Conservation (phyloP, 2,888 invertebrate species). For the Dynastes maya region DNA sequence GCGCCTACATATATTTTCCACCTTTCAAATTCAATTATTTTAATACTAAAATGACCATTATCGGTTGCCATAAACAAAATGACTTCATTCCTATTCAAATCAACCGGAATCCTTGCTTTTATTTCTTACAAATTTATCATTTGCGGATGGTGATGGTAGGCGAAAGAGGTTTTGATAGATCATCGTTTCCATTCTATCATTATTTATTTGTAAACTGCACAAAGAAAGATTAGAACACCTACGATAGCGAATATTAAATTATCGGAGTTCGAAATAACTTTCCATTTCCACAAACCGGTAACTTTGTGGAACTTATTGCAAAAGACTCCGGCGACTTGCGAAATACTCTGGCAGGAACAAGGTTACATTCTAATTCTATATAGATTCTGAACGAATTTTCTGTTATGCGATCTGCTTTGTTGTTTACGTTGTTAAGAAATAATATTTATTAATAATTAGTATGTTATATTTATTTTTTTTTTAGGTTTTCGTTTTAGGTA, state of each 20-base stretch:
- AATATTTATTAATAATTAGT: background rate
- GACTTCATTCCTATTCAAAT: no score
- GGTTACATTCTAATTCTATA: conserved; percentile 25
- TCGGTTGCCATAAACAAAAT: background rate
- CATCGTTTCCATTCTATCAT: conserved; percentile 3
- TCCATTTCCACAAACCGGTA: conserved; percentile 20
- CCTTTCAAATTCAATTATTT: background rate
- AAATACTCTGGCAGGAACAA: conserved; percentile 15
- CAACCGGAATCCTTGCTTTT: no score
- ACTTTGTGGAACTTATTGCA: conserved; percentile 24
- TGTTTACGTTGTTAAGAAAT: background rate
- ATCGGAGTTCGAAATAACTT: conserved; percentile 12
- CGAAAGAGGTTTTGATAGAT: background rate
- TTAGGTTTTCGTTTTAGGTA: background rate
- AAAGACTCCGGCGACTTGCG: conserved; percentile 12
- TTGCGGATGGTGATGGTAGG: no score
- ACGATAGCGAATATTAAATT: background rate
- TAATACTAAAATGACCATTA: background rate
- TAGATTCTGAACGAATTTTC: background rate
- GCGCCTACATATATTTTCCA: background rate
- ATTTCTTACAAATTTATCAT: no score
- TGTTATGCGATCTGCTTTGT: background rate
- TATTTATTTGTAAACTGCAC: background rate
- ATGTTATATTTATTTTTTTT: background rate
- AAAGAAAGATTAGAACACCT: background rate